These are phyloP conservation scores for Malurus splendens DNA, from an alignment of 2,797 vertebrate species.

Conservation along the genomic window DNA sequence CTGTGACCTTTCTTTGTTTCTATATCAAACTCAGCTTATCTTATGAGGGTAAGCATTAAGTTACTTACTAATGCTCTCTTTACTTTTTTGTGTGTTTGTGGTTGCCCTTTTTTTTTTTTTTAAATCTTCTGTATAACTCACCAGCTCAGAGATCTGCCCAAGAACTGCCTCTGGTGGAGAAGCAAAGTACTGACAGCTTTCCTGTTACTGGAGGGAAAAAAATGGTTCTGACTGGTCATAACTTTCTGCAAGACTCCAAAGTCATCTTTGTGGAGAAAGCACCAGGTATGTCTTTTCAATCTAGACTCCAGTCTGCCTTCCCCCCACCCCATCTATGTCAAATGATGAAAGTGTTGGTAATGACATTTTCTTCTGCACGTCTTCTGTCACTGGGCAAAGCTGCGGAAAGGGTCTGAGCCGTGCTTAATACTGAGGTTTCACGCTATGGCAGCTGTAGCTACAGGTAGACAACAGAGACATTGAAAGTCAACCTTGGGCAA, in stretches of 20 bases:
- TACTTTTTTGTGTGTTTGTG: not conserved
- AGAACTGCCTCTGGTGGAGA: slow-evolving; percentile 96
- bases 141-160: slow-evolving; percentile 96
- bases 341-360: not conserved
- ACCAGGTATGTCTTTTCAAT: slow-evolving; percentile 80
- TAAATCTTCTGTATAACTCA: not conserved
- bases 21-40: not conserved
- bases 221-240: slow-evolving; percentile 91
- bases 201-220: slow-evolving; percentile 86
- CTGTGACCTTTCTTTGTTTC: slow-evolving; percentile 11
- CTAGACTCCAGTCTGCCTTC: not conserved
- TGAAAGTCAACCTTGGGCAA: not conserved
- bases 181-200: slow-evolving; percentile 89
- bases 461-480: not conserved
- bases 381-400: not conserved
- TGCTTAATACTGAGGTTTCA: not conserved
- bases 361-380: not conserved
- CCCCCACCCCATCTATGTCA: not conserved
- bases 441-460: not conserved
- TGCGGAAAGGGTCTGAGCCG: not conserved
- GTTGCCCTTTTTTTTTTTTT: not conserved
- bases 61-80: not conserved
- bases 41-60: not conserved
- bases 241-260: slow-evolving; percentile 96
- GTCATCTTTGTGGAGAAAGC: slow-evolving; percentile 98